phyloP scores from a whole-genome alignment of 2,113 vertebrate species.

The Cervus canadensis region DNA sequence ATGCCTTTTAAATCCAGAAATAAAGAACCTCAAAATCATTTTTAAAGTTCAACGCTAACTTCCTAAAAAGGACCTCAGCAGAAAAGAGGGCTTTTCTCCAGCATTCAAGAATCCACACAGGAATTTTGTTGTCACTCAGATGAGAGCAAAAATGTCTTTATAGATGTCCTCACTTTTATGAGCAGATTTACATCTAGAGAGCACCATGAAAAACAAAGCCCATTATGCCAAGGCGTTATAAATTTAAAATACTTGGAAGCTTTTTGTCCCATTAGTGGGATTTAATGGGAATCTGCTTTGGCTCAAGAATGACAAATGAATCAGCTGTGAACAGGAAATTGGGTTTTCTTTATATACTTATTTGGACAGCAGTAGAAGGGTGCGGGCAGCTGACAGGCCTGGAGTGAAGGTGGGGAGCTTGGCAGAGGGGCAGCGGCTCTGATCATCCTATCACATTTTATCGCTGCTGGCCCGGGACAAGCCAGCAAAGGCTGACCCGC shows the following conservation, averaged over 20 bases:
- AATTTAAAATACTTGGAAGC: neutral
- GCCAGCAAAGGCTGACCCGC: accelerated
- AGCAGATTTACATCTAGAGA: neutral
- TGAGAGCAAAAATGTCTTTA: neutral
- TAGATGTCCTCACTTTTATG: neutral
- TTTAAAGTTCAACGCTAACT: constrained; percentile 19
- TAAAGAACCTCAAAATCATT: neutral
- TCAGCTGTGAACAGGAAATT: neutral
- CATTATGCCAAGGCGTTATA: neutral
- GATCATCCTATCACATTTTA: accelerated
- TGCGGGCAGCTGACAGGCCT: accelerated
- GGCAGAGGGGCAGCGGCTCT: neutral
- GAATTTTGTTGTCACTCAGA: constrained; percentile 1
- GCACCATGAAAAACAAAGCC: neutral
- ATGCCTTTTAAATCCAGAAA: neutral
- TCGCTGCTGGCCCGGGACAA: neutral
- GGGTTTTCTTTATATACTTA: neutral
- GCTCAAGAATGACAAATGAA: neutral
- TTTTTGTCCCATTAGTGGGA: neutral
- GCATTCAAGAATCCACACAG: neutral
- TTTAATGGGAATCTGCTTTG: neutral
- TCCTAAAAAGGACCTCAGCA: constrained; percentile 22
- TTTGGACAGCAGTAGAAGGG: neutral
- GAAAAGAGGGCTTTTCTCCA: neutral
- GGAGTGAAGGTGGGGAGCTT: neutral